Base-by-base conservation (phyloP, 2,113 vertebrate genomes). In the Grantiella picta region DNA sequence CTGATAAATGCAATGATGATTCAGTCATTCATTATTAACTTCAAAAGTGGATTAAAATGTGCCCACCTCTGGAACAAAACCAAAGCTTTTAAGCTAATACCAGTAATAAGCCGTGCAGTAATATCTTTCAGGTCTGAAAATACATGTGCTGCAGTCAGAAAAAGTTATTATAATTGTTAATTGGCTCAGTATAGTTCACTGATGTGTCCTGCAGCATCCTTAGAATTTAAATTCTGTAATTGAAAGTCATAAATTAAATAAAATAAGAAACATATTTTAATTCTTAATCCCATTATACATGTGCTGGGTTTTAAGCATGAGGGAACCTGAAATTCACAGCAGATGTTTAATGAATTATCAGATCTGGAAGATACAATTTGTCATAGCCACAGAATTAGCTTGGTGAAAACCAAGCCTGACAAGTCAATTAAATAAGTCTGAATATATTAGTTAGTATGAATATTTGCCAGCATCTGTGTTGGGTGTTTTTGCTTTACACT, bases 331-430 rank as follows among this genome's bases (percentile, higher is more conserved):
- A 95, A 94, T 95, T 91, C 87, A 80, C 71, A 82, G 70, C 69
- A 90, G 80, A 82, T 71, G 28, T 93, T 73, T 86, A 89, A 93
- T 83, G 68, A 90, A 94, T 90, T 88, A 92, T 94, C 60, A 83
- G 66, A 93, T 86, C 68, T 92, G 64, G 44, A 93, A 90, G 79
- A 94, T 70, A 82, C 52, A 87, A 90, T 95, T 95, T 91, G 42
- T 91, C 90, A 70, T 31, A 86, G 82, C 35, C 71, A 70, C 53
- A 93, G 47, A 86, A 88, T 77, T 27, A 92, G 44, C 49, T 21
- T 64, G 44, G 38, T 90, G 22, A 96, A 95, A 96, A 56, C 13
- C 31, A 92, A 80, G 29, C 33, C 59, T 83, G 82, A 86, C 68
- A 94, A 82, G 56, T 86, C 92, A 89, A 95, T 96, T 93, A 71